phyloP scores from a whole-genome alignment of 2,797 vertebrate species.

The Falco columbarius region DNA sequence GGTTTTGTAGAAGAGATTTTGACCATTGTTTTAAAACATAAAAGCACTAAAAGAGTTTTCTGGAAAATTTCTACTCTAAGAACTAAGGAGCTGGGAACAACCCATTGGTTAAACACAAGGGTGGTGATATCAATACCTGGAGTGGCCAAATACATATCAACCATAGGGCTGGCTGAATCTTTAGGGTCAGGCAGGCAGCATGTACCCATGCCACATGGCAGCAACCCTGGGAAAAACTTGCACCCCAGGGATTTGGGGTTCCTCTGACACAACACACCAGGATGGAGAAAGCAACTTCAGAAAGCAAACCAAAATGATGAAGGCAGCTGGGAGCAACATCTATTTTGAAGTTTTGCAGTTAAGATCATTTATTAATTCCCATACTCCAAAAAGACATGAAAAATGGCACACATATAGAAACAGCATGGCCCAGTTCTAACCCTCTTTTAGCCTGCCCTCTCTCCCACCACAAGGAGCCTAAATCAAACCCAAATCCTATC shows the following conservation, averaged over 20 bases:
- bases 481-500: neutral
- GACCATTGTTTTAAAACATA: neutral
- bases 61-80: neutral
- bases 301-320: neutral
- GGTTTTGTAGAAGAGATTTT: neutral
- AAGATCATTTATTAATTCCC: neutral
- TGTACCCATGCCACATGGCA: neutral
- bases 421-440: neutral
- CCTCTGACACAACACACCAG: neutral
- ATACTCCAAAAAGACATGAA: neutral
- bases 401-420: fast-evolving
- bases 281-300: neutral
- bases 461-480: neutral
- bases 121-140: neutral
- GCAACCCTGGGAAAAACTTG: neutral
- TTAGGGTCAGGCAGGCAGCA: neutral
- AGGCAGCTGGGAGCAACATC: fast-evolving
- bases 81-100: neutral
- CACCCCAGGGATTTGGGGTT: neutral
- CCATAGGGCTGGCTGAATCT: fast-evolving
- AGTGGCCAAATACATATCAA: neutral
- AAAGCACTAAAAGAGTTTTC: neutral
- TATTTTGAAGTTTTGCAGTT: neutral
- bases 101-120: neutral
- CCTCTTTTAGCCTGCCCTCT: neutral